These are phyloP conservation scores for Digitonthophagus gazella DNA, from an alignment of 2,888 invertebrate genomes.

Conservation along the genomic window DNA sequence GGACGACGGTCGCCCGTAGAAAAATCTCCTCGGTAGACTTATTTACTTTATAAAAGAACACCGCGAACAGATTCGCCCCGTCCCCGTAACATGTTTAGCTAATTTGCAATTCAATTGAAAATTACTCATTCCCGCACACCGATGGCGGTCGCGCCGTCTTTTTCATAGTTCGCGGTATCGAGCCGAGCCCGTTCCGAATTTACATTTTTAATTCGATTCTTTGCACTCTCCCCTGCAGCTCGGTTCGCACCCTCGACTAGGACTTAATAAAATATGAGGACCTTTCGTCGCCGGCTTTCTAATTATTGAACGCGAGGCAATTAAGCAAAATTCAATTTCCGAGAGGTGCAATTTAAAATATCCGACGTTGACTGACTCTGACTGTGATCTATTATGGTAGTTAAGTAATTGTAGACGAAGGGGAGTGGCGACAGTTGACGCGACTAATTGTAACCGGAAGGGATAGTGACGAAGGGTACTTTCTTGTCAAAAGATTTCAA, in stretches of 20 bases:
- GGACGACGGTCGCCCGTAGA: background rate
- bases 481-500: background rate
- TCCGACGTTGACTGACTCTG: background rate
- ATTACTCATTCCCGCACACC: slow-evolving; percentile 21
- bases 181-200: slow-evolving; percentile 12
- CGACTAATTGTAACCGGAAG: background rate
- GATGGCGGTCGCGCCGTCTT: background rate
- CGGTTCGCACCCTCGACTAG: slow-evolving; percentile 4
- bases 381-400: background rate
- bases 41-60: slow-evolving; percentile 23
- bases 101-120: slow-evolving; percentile 29
- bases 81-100: slow-evolving; percentile 26
- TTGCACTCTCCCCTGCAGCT: background rate
- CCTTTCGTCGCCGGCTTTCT: background rate
- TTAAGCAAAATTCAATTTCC: background rate
- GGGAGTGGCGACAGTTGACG: background rate
- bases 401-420: background rate
- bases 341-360: background rate
- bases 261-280: slow-evolving; percentile 22
- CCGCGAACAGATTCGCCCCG: slow-evolving; percentile 24
- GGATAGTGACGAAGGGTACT: background rate
- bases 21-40: slow-evolving; percentile 25
- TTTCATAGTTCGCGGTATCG: slow-evolving; percentile 20
- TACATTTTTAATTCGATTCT: slow-evolving; percentile 27
- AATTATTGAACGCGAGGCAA: background rate